Evolutionary conservation across 1,140 invertebrate species (phyloP).

Genomic region (Metaphire vulgaris): DNA sequence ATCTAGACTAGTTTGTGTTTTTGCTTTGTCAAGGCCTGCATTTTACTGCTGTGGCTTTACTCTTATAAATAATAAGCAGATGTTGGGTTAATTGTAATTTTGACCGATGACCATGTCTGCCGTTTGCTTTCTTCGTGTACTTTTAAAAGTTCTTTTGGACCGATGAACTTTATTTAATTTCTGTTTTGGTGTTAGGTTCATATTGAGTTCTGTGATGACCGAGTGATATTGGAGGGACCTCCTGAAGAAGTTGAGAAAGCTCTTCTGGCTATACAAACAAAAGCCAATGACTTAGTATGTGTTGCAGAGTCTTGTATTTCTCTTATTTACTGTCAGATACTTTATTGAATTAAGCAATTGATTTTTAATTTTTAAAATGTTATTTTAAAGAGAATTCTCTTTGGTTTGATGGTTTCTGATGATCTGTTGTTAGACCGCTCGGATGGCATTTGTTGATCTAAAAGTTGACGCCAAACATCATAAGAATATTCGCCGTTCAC

Average conservation of each 20-base stretch:
- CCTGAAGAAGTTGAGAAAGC: constrained; percentile 87
- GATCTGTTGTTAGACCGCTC: constrained; percentile 48
- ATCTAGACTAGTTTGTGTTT: no score
- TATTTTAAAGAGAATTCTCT: no score
- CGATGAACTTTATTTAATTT: background rate
- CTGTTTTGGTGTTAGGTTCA: constrained; percentile 61
- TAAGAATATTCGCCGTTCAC: constrained; percentile 68
- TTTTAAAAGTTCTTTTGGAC: background rate
- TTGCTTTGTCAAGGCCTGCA: no score
- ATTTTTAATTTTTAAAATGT: no score
- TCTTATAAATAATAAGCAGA: no score
- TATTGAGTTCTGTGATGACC: constrained; percentile 86
- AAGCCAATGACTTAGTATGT: constrained; percentile 71
- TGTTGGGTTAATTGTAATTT: no score
- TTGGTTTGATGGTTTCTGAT: no score
- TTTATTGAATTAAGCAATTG: no score
- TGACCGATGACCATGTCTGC: no score
- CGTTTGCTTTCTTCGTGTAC: background rate
- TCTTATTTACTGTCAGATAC: no score
- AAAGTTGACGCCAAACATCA: constrained; percentile 81
- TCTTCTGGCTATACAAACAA: constrained; percentile 67
- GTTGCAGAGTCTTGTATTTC: no score
- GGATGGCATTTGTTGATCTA: constrained; percentile 70
- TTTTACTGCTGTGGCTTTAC: no score
- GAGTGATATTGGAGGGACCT: constrained; percentile 90